phyloP scores from a whole-genome alignment of 2,888 invertebrate species.

The Dryococelus australis region DNA sequence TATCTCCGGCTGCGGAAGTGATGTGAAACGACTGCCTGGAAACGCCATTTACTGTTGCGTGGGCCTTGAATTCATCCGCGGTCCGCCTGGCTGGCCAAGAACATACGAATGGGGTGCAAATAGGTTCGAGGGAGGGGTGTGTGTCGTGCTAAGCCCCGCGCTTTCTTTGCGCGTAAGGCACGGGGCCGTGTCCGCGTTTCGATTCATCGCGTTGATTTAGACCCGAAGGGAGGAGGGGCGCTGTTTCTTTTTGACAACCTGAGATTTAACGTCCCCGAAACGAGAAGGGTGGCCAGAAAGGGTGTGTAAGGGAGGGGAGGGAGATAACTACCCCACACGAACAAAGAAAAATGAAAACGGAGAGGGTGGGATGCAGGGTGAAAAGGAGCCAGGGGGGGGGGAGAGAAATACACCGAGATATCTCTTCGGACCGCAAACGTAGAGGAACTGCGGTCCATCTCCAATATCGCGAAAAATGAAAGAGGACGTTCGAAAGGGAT shows the following conservation, averaged over 20 bases:
- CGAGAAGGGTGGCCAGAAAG: no score
- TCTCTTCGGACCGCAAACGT: constrained; percentile 3
- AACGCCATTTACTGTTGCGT: background rate
- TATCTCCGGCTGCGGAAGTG: background rate
- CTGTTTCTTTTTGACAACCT: background rate
- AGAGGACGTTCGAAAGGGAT: background rate
- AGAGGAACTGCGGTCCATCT: constrained; percentile 9
- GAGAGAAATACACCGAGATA: background rate
- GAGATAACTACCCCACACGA: background rate
- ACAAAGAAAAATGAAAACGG: background rate
- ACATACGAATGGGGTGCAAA: background rate
- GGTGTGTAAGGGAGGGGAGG: background rate
- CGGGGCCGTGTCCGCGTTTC: background rate
- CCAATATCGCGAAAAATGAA: constrained; percentile 9
- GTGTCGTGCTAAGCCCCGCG: background rate
- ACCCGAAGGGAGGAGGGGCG: background rate
- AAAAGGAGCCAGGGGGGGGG: background rate
- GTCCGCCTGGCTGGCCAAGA: background rate
- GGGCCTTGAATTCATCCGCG: no score
- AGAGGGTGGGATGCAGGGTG: background rate
- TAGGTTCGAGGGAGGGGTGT: background rate
- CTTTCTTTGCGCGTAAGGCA: background rate
- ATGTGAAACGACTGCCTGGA: background rate
- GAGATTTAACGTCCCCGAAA: background rate
- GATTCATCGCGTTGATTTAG: constrained; percentile 16